A percentile compares a stretch with the other conserved stretches of the same genome.
These are phyloP conservation scores for Saccopteryx leptura DNA, from an alignment of 2,113 vertebrate species.

Conservation along the genomic window DNA sequence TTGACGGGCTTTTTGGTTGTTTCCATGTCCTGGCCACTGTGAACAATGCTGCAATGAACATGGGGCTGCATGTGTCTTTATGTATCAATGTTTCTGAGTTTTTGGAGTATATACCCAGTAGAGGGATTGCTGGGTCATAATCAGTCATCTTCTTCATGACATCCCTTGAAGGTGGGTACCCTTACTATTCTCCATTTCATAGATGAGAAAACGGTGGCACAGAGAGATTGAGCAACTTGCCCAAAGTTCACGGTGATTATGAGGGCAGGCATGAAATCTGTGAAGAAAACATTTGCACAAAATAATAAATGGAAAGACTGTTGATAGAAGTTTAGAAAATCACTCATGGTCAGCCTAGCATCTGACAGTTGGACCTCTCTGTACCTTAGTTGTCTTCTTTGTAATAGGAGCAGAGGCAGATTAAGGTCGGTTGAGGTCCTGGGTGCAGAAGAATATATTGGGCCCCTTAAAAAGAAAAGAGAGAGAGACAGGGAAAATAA, in stretches of 20 bases:
- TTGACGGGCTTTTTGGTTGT: too few relatives aligned
- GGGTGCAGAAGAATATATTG: too few relatives aligned
- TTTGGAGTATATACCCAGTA: too few relatives aligned
- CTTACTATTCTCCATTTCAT: background rate
- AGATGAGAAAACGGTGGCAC: conserved; percentile 36
- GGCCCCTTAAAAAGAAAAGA: too few relatives aligned
- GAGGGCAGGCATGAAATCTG: background rate
- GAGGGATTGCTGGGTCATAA: too few relatives aligned
- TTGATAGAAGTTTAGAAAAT: conserved; percentile 9
- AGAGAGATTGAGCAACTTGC: background rate
- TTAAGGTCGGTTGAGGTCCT: too few relatives aligned
- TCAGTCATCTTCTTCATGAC: background rate
- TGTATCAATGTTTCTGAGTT: too few relatives aligned
- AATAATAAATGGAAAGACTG: background rate
- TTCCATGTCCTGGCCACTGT: too few relatives aligned
- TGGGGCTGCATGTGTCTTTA: too few relatives aligned
- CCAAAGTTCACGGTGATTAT: background rate
- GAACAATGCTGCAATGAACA: too few relatives aligned
- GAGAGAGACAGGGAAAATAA: too few relatives aligned
- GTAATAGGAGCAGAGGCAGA: background rate
- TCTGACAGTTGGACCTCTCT: background rate
- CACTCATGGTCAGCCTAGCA: background rate
- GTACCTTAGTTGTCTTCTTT: background rate
- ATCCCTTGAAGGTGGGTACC: background rate
- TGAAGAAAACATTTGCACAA: conserved; percentile 1